Evolutionary conservation across 1,140 invertebrate genomes (phyloP), one percentile per base, ranked within the genome.

Genomic region (Sarcophaga peregrina): DNA sequence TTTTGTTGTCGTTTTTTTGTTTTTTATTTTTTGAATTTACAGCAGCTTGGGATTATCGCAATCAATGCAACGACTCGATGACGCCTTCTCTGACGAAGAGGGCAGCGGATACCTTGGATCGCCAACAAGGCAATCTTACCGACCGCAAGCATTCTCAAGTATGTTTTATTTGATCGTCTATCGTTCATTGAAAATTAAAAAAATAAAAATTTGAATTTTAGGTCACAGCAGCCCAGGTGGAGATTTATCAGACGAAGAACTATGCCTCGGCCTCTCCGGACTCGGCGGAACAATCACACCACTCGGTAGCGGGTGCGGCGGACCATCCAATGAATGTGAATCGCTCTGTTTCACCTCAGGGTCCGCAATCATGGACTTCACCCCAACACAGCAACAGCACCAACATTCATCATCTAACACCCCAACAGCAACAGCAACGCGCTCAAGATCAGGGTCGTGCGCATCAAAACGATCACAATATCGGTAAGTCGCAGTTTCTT

Each of bases 201-300:
- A 2, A 37, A 37, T 2, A 37, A 37, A 37, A 37, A 37, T 37
- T 37, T 4, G 17, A 54, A 73, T 62, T 75, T 72, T 74, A 90
- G 88, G 88, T 90, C 88, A 90, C 90, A 89, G 89, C 88, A 90
- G 90, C 89, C 89, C 89, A 90, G 89, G 89, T 93, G 93, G 93
- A 93, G 92, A 93, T 92, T 90, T 93, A 93, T 92, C 92, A 92
- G 93, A 93, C 92, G 93, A 93, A 92, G 92, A 93, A 92, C 78
- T 93, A 92, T 92, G 91, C 91, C 85, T 90, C 88, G 90, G 92
- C 92, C 88, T 92, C 91, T 90, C 92, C 92, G 89, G 88, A 87
- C 86, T 90, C 88, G 83, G 85, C 68, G 89, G 88, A 87, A 87
- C 89, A 86, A 83, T 87, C 88, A 90, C 88, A 85, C 89, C 89